Conservation (phyloP, 2,113 vertebrate genomes). For the Pterocles burchelli region DNA sequence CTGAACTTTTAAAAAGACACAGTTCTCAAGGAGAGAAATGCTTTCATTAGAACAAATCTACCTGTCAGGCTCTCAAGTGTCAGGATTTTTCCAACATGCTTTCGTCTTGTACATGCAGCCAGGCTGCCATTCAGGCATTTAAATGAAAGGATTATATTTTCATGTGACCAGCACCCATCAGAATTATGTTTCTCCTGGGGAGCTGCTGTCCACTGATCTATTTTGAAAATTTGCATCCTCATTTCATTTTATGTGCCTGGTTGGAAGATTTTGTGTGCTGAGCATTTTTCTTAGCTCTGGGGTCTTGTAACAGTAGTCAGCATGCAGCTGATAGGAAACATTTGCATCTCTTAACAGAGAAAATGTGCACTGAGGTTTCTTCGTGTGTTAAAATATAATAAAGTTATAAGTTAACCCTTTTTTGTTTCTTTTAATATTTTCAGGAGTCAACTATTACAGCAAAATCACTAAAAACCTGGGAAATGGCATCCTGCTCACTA, state of each 20-base stretch:
- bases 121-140: conserved; percentile 20
- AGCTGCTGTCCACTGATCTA: conserved; percentile 43
- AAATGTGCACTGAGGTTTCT: background rate
- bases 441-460: conserved; percentile 81
- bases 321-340: background rate
- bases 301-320: conserved; percentile 37
- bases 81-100: background rate
- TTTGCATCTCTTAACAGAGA: conserved; percentile 18
- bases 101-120: background rate
- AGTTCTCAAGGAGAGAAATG: background rate
- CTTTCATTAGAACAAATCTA: conserved; percentile 13
- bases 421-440: background rate
- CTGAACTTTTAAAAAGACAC: background rate
- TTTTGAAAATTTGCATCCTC: conserved; percentile 53
- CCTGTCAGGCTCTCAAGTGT: background rate
- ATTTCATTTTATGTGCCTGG: conserved; percentile 36
- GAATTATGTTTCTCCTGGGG: background rate
- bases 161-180: conserved; percentile 12
- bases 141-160: conserved; percentile 45
- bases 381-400: background rate
- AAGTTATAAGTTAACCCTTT: background rate
- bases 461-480: conserved; percentile 79
- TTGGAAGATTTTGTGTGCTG: conserved; percentile 23
- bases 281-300: conserved; percentile 4
- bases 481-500: conserved; percentile 67